Base-by-base conservation (phyloP, 2,888 invertebrate genomes). In the Patella ulyssiponensis region DNA sequence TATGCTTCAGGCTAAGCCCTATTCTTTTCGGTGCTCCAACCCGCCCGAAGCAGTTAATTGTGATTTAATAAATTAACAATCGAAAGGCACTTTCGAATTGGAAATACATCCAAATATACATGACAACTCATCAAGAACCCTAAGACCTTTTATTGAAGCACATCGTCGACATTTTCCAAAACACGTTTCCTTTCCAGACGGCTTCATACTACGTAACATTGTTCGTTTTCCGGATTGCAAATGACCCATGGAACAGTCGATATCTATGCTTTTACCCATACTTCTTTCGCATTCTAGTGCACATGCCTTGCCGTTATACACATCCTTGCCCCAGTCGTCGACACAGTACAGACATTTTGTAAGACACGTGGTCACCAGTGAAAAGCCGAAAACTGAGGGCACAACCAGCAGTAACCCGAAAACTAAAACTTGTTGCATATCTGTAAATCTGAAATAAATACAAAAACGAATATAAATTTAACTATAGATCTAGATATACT, bases 271-370 rank as follows among this genome's bases (percentile, higher is more conserved):
- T 20, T 78, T 74, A 5, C 86, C 86, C 58, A 81, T 80, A 73
- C 83, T 83, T 74, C 81, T 64, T 2, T 82, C 84, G 78, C 86
- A 86, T 77, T 82, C 83, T 17, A 81, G 80, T 4, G 86, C 86
- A 78, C 86, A 86, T 52, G 76, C 78, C 73, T 82, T 79, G 2
- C 86, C 86, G 73, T 86, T 83, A 79, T 85, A 86, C 7, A 86
- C 77, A 14, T 82, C 80, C 33, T 83, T 84, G 53, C 86, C 86
- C 83, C 85, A 86, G 15, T 83, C 79, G 53, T 82, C 77, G n/a
- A 86, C 84, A 74, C 86, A 86, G 64, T 80, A 80, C 69, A 83
- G 80, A 74, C 86, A 86, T 73, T 85, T 84, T 71, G 80, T 82
- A 51, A 86, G 79, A 69, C 86, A 86, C 56, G 81, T 80, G 74